phyloP scores from a whole-genome alignment of 2,797 vertebrate species.

The Chromobotia macracanthus region DNA sequence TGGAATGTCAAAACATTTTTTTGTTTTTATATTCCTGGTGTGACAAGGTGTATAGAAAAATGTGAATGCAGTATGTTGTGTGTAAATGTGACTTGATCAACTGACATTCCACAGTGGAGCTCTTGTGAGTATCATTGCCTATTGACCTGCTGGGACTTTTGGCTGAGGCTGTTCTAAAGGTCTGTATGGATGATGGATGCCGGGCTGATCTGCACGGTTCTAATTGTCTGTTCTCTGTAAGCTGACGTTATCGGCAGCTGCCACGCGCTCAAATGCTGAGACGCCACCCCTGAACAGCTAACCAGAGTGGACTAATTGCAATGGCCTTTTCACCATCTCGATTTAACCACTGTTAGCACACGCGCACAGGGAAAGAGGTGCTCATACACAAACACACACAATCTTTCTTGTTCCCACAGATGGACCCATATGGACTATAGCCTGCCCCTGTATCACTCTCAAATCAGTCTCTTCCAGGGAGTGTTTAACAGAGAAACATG shows the following conservation, averaged over 20 bases:
- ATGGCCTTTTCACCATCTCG: conserved; percentile 97
- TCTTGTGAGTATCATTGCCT: conserved; percentile 77
- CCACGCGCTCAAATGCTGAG: conserved; percentile 80
- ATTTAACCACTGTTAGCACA: conserved; percentile 85
- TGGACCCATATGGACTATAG: conserved; percentile 10
- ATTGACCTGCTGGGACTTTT: conserved; percentile 83
- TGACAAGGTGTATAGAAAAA: neutral
- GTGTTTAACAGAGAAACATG: conserved; percentile 79
- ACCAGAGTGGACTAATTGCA: conserved; percentile 89
- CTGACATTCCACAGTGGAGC: conserved; percentile 75
- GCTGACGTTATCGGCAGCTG: conserved; percentile 94
- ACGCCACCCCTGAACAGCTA: conserved; percentile 82
- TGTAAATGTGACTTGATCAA: conserved; percentile 76
- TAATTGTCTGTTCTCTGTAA: conserved; percentile 90
- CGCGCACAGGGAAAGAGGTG: conserved; percentile 70
- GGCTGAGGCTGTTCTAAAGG: conserved; percentile 80
- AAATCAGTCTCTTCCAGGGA: conserved; percentile 69
- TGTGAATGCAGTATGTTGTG: conserved; percentile 23
- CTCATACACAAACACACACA: conserved; percentile 71
- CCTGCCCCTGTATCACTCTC: conserved; percentile 59
- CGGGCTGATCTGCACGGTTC: conserved; percentile 77
- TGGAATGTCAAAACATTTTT: neutral
- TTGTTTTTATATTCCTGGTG: neutral
- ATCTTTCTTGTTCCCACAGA: conserved; percentile 11
- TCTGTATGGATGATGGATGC: conserved; percentile 79